A percentile compares a stretch with the other conserved stretches of the same genome.
These are phyloP conservation scores for Capreolus pygargus DNA, from an alignment of 2,113 vertebrate genomes.

Conservation along the genomic window DNA sequence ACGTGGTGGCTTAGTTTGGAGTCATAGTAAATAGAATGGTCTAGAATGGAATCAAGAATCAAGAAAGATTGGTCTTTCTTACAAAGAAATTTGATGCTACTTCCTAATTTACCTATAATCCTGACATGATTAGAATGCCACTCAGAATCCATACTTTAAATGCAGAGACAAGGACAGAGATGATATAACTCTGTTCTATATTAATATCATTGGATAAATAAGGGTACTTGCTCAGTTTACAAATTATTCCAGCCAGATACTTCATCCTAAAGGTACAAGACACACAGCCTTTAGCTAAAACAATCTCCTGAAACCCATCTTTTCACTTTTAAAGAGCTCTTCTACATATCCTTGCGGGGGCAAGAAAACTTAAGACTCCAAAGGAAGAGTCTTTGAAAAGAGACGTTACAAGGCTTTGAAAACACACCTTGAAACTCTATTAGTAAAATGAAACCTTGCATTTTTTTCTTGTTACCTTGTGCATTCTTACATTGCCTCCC, in stretches of 20 bases:
- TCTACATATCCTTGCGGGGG: not conserved
- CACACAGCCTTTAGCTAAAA: not conserved
- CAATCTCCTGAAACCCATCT: not conserved
- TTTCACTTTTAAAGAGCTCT: not conserved
- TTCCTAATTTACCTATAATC: not conserved
- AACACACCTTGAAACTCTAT: slow-evolving; percentile 30
- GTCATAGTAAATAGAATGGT: not conserved
- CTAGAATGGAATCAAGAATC: not conserved
- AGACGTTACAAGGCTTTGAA: not conserved
- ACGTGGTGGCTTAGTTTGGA: not conserved
- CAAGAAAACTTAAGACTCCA: not conserved
- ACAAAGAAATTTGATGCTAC: not conserved
- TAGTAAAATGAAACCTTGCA: not conserved
- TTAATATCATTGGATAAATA: not conserved
- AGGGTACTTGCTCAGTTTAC: not conserved
- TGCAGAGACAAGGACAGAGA: not conserved
- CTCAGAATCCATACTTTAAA: not conserved
- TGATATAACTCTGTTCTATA: not conserved
- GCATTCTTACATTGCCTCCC: slow-evolving; percentile 58
- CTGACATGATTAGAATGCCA: not conserved
- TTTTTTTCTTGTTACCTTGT: slow-evolving; percentile 2
- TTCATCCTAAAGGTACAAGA: not conserved
- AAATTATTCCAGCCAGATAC: not conserved
- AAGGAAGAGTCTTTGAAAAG: slow-evolving; percentile 1
- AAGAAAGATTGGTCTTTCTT: not conserved